Percentiles rank a stretch among this genome's conserved stretches.
Evolutionary conservation across 2,797 vertebrate genomes (phyloP).

Genomic region (Anabas testudineus): DNA sequence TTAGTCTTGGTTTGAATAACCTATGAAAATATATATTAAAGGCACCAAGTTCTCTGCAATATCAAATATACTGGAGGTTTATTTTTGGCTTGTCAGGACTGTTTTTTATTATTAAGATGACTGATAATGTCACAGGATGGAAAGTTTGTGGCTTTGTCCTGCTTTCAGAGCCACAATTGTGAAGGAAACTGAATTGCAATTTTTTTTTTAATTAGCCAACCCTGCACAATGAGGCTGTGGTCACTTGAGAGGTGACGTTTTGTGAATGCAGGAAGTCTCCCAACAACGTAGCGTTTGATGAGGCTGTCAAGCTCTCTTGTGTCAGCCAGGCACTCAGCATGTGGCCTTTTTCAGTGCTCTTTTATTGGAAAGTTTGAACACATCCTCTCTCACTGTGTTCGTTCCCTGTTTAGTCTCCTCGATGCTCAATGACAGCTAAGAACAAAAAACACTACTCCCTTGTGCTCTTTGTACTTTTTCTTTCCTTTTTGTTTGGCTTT

Average conservation of each 20-base stretch:
- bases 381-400: constrained; percentile 65
- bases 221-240: constrained; percentile 50
- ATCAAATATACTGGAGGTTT: no score
- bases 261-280: constrained; percentile 69
- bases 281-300: constrained; percentile 62
- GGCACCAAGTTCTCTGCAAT: no score
- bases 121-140: constrained; percentile 41
- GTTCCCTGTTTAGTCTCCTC: constrained; percentile 61
- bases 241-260: constrained; percentile 61
- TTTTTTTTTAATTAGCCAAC: constrained; percentile 60
- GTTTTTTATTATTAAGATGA: not conserved
- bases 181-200: constrained; percentile 42
- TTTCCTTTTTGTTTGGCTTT: constrained; percentile 28
- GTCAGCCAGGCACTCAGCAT: constrained; percentile 76
- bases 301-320: constrained; percentile 71
- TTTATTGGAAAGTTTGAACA: constrained; percentile 78
- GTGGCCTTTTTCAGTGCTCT: constrained; percentile 67
- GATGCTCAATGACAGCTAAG: constrained; percentile 58
- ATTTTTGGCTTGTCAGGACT: constrained; percentile 35
- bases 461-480: constrained; percentile 68
- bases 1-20: no score
- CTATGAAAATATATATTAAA: no score
- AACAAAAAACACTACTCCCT: constrained; percentile 74
- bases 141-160: constrained; percentile 56
- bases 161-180: constrained; percentile 17